phyloP scores from a whole-genome alignment of 2,113 vertebrate genomes.

The Guaruba guarouba region DNA sequence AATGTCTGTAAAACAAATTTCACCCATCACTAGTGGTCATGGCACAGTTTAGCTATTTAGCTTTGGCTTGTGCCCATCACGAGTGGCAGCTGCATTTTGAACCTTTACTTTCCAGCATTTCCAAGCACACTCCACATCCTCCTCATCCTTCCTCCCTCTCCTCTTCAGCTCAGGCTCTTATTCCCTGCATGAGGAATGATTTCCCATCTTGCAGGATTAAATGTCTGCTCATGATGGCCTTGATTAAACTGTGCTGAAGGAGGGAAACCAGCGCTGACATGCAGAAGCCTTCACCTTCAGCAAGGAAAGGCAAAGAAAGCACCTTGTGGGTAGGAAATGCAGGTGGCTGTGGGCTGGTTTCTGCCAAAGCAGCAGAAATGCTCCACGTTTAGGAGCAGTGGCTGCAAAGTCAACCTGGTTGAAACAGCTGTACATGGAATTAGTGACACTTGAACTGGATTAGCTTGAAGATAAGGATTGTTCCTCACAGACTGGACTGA shows the following conservation, averaged over 20 bases:
- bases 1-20: neutral
- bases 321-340: neutral
- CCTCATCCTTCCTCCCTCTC: neutral
- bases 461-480: neutral
- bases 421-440: neutral
- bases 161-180: neutral
- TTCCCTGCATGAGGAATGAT: neutral
- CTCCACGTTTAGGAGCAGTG: accelerated
- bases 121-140: neutral
- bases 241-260: conserved; percentile 8
- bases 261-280: neutral
- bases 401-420: neutral
- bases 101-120: neutral
- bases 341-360: neutral
- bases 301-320: neutral
- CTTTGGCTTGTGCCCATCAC: neutral
- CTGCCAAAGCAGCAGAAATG: neutral
- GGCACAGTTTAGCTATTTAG: neutral
- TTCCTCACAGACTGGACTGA: neutral
- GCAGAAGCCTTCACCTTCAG: neutral
- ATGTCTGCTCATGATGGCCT: conserved; percentile 6
- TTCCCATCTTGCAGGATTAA: conserved; percentile 19
- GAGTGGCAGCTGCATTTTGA: neutral
- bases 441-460: neutral
- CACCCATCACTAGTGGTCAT: neutral